Base-by-base conservation (phyloP, 2,888 invertebrate genomes). In the Yponomeuta evonymella region DNA sequence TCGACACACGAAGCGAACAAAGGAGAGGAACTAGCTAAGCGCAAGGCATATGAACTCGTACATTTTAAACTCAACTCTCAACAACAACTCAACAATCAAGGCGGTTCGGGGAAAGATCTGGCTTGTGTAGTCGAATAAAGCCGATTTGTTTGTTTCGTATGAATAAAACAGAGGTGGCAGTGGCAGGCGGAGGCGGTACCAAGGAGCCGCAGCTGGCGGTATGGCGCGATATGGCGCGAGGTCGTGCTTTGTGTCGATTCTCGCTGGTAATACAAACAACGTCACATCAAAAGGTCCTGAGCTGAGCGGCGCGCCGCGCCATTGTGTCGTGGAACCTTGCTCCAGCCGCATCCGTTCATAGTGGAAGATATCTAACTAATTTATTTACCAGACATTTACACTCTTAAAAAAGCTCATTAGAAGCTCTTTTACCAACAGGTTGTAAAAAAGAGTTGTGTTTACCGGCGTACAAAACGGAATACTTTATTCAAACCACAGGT, bases 191-290 rank as follows among this genome's bases (percentile, higher is more conserved):
- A 43, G 51, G 65, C 65, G 65, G 65, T 65, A 23, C 12, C 30
- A 43, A 43, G 65, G 23, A 4, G 65, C 65, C 23, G 30, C 2
- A 5, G 33, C 33, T 2, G 30, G 11, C 33, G 15, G 48, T 36
- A 67, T 12, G 11, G 68, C 23, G 68, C 33, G 15, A 67, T 36
- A 67, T 12, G 11, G 68, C 23, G 68, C 33, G 68, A 43, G n/a
- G 48, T n/a, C 68, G 68, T 48, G 15, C 68, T 68, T 68, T 68
- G 68, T 68, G 48, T 68, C 12, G 68, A 48, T 12, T 3, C 9
- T 67, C 43, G 5, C 43, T 5, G 43, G 5, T 43, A 43, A 43
- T 43, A 43, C 43, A 67, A 67, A 67, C 67, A 67, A 36, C 67
- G 33, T 36, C 43, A 67, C 43, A 64, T 64, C 29, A 29, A 64